These are phyloP conservation scores for Caenorhabditis sulstoni DNA, from an alignment of 2,888 invertebrate species.

Conservation along the genomic window DNA sequence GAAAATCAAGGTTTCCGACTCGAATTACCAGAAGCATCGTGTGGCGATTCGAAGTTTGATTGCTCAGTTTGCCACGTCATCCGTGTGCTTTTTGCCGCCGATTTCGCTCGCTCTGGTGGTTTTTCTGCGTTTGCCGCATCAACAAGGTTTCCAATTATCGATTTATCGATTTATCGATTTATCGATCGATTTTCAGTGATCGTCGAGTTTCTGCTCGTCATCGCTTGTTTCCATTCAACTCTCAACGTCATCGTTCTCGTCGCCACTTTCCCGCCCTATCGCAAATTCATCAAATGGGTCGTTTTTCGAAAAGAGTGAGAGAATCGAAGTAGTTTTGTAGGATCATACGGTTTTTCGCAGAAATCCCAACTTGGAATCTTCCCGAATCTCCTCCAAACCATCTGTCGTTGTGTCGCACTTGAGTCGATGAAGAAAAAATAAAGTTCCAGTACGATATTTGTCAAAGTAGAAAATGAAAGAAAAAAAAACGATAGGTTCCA, in stretches of 20 bases:
- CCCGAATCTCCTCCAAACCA: too few species aligned
- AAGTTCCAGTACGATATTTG: too few species aligned
- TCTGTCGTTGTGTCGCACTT: too few species aligned
- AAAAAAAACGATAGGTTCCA: constrained; percentile 60
- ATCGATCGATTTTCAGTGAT: constrained; percentile 3
- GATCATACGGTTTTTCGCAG: too few species aligned
- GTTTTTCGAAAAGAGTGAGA: too few species aligned
- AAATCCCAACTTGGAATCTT: too few species aligned
- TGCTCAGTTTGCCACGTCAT: constrained; percentile 23
- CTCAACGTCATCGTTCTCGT: constrained; percentile 7
- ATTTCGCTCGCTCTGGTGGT: constrained; percentile 6
- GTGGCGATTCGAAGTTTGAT: constrained; percentile 6
- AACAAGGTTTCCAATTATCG: too few species aligned
- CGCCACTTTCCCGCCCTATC: constrained; percentile 13
- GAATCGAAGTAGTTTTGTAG: too few species aligned
- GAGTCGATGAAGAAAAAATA: too few species aligned
- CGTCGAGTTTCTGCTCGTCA: not conserved
- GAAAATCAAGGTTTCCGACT: not conserved
- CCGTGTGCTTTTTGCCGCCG: constrained; percentile 14
- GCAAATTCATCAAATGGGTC: not conserved
- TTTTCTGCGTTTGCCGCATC: too few species aligned
- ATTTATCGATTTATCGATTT: not conserved
- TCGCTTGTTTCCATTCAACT: constrained; percentile 7
- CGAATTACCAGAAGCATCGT: constrained; percentile 11
- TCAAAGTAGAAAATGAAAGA: not conserved